phyloP scores from a whole-genome alignment of 1,140 invertebrate genomes.

The Drosophila nasuta region DNA sequence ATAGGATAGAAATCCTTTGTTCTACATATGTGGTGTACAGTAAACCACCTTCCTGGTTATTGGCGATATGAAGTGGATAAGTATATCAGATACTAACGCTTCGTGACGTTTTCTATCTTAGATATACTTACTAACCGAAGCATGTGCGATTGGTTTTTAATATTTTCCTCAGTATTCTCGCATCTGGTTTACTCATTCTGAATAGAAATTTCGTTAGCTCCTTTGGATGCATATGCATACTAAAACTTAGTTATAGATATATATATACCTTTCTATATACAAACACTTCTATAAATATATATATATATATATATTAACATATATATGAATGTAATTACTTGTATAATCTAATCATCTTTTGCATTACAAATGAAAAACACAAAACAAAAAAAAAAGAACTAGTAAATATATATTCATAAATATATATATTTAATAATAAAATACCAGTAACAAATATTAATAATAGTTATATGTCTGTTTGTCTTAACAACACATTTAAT shows the following conservation, averaged over 20 bases:
- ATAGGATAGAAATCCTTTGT: conserved; percentile 4
- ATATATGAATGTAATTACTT: conserved; percentile 61
- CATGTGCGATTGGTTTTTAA: conserved; percentile 28
- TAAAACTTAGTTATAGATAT: too few relatives aligned
- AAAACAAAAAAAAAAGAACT: conserved; percentile 35
- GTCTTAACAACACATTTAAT: conserved; percentile 53
- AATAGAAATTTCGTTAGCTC: conserved; percentile 60
- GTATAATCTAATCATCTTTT: conserved; percentile 59
- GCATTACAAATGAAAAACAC: conserved; percentile 32
- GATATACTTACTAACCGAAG: conserved; percentile 8
- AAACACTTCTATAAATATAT: conserved; percentile 7
- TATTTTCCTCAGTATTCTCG: conserved; percentile 14
- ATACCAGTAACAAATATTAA: conserved; percentile 42
- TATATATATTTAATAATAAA: conserved; percentile 64
- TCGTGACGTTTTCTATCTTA: not conserved
- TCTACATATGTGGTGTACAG: not conserved
- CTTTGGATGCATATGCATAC: conserved; percentile 47
- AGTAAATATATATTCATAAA: conserved; percentile 44
- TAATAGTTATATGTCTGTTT: conserved; percentile 45
- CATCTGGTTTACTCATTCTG: conserved; percentile 20
- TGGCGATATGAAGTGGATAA: conserved; percentile 25
- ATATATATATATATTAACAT: conserved; percentile 47
- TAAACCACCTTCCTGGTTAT: not conserved
- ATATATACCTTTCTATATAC: conserved; percentile 6
- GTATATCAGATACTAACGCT: conserved; percentile 12